Conservation (phyloP, 2,797 vertebrate genomes). For the Manis pentadactyla region DNA sequence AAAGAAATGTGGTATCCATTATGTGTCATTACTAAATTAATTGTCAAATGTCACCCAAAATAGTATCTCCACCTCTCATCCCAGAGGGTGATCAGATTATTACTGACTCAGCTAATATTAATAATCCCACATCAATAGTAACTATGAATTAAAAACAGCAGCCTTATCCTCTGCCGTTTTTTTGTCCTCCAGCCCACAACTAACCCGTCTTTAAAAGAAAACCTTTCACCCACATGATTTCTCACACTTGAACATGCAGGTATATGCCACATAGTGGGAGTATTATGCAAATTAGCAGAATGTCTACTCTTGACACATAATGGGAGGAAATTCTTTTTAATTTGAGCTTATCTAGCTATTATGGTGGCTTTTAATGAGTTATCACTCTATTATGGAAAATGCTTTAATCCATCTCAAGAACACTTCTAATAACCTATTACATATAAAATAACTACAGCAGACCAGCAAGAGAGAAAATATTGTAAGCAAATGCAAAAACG, state of each 20-base stretch:
- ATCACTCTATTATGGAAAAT: background rate
- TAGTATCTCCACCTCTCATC: constrained; percentile 42
- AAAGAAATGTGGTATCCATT: background rate
- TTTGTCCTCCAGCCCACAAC: constrained; percentile 83
- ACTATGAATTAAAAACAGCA: constrained; percentile 58
- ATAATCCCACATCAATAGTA: constrained; percentile 36
- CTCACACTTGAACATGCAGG: constrained; percentile 60
- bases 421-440: background rate
- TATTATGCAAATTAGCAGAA: constrained; percentile 29
- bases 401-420: background rate
- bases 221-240: constrained; percentile 60
- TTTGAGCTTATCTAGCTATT: background rate
- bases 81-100: constrained; percentile 66
- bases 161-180: constrained; percentile 12
- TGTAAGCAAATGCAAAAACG: background rate
- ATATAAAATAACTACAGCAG: background rate
- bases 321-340: background rate
- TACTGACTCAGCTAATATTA: constrained; percentile 61
- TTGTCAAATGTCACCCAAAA: constrained; percentile 56
- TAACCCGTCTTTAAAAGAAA: constrained; percentile 78
- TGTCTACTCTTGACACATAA: background rate
- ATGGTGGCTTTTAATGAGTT: background rate
- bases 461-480: background rate
- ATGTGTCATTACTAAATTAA: constrained; percentile 53
- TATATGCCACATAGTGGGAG: constrained; percentile 46